A percentile compares a stretch with the other conserved stretches of the same genome.
Evolutionary conservation across 92 coral and sea anemone species (phyloP).

Genomic region (Porites rus): DNA sequence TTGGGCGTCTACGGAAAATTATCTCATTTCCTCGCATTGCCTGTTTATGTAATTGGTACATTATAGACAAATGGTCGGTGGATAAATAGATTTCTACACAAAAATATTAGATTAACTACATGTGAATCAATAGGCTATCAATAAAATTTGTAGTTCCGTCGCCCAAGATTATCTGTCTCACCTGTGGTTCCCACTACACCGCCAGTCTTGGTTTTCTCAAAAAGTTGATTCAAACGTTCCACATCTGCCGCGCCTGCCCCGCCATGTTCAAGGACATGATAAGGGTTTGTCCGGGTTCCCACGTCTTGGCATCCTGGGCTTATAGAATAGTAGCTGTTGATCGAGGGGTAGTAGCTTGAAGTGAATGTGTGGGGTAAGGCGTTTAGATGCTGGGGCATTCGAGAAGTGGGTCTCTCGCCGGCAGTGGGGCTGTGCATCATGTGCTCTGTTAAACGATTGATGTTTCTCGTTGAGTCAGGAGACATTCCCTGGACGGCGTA

Average conservation of each 20-base stretch:
- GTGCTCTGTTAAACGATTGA: conserved; percentile 22
- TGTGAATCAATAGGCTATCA: conserved; percentile 8
- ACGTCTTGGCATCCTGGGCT: conserved; percentile 10
- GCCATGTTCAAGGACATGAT: conserved; percentile 13
- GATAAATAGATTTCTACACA: conserved; percentile 28
- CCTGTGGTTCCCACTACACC: neutral
- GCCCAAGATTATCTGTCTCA: neutral
- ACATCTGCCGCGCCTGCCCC: neutral
- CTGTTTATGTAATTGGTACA: conserved; percentile 5
- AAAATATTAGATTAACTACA: conserved; percentile 7
- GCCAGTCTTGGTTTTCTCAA: neutral
- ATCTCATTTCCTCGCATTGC: conserved; percentile 28
- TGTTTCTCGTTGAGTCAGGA: conserved; percentile 5
- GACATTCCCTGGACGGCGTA: neutral
- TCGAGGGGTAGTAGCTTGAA: neutral
- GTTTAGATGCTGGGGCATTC: conserved; percentile 1
- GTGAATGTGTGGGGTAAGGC: neutral
- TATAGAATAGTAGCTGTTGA: neutral
- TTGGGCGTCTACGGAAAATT: conserved; percentile 9
- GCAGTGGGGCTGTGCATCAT: conserved; percentile 5
- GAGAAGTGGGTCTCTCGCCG: conserved; percentile 6
- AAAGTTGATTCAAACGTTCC: conserved; percentile 8
- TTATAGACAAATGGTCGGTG: neutral
- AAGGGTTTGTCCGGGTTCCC: conserved; percentile 4
- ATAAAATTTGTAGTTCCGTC: neutral